Evolutionary conservation across 2,113 vertebrate genomes (phyloP).

Genomic region (Morone saxatilis): DNA sequence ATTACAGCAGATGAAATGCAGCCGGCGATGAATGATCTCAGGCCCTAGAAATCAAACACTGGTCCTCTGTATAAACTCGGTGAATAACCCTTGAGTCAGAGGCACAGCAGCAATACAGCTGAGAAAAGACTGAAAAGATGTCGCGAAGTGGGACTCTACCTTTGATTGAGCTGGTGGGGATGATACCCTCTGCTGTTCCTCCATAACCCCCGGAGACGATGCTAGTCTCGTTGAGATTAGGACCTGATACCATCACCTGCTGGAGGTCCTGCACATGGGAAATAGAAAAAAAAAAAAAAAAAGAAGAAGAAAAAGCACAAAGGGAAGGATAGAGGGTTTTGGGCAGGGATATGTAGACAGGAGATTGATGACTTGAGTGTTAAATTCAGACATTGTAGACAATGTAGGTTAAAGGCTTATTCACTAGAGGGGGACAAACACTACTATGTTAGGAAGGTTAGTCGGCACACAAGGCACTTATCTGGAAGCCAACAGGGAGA

Average conservation of each 20-base stretch:
- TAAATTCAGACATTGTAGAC: conserved; percentile 19
- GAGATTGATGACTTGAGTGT: conserved; percentile 35
- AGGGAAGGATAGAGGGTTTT: conserved; percentile 1
- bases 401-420: conserved; percentile 23
- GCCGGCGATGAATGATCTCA: background rate
- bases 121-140: background rate
- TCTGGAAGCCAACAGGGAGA: conserved; percentile 5
- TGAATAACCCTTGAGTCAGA: background rate
- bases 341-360: conserved; percentile 19
- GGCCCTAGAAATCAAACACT: conserved; percentile 1
- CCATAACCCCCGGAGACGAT: conserved; percentile 97
- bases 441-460: conserved; percentile 56
- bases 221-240: conserved; percentile 97
- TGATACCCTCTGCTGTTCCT: conserved; percentile 93
- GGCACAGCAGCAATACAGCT: background rate
- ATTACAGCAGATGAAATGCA: background rate
- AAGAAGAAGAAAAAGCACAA: conserved; percentile 3
- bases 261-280: conserved; percentile 89
- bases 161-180: conserved; percentile 91
- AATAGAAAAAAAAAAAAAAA: conserved; percentile 1
- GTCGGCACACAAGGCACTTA: conserved; percentile 23
- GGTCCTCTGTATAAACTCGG: background rate
- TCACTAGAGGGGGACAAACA: conserved; percentile 64
- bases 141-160: conserved; percentile 72
- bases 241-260: conserved; percentile 98